Conservation (phyloP, 92 coral and sea anemone genomes). For the Porites rus region DNA sequence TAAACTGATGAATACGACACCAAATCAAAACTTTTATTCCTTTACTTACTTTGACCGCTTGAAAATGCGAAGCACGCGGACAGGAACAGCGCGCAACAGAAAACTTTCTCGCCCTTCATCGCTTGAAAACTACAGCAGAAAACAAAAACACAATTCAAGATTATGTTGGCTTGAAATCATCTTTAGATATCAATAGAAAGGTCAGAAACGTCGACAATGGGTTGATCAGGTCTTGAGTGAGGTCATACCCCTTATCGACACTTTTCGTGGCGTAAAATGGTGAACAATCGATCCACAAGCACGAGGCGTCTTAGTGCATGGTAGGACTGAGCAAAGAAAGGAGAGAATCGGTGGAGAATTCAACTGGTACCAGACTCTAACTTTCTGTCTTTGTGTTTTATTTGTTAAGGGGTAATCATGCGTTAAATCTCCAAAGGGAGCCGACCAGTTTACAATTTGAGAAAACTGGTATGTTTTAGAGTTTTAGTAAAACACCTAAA, state of each 20-base stretch:
- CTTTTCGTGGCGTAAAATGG: slow-evolving; percentile 1
- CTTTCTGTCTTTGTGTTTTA: background rate
- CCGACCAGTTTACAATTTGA: background rate
- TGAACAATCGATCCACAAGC: slow-evolving; percentile 52
- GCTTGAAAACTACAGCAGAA: slow-evolving; percentile 22
- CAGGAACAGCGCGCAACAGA: slow-evolving; percentile 28
- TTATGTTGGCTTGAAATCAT: slow-evolving; percentile 10
- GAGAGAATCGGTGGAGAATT: slow-evolving; percentile 6
- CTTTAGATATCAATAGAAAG: background rate
- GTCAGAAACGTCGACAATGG: slow-evolving; percentile 28
- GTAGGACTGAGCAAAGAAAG: background rate
- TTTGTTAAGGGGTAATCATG: background rate
- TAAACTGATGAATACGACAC: background rate
- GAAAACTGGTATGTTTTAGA: too few relatives aligned
- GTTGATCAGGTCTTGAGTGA: slow-evolving; percentile 1
- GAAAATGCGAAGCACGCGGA: slow-evolving; percentile 14
- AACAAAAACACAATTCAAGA: slow-evolving; percentile 3
- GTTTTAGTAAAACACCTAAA: too few relatives aligned
- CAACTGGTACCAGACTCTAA: slow-evolving; percentile 34
- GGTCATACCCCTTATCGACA: slow-evolving; percentile 20
- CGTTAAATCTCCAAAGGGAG: background rate
- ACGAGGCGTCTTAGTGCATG: background rate
- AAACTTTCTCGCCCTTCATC: slow-evolving; percentile 42
- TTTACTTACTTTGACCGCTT: slow-evolving; percentile 16
- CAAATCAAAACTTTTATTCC: background rate